A percentile compares a stretch with the other conserved stretches of the same genome.
Evolutionary conservation across 2,888 invertebrate species (phyloP).

Genomic region (Agonopterix heracliana): DNA sequence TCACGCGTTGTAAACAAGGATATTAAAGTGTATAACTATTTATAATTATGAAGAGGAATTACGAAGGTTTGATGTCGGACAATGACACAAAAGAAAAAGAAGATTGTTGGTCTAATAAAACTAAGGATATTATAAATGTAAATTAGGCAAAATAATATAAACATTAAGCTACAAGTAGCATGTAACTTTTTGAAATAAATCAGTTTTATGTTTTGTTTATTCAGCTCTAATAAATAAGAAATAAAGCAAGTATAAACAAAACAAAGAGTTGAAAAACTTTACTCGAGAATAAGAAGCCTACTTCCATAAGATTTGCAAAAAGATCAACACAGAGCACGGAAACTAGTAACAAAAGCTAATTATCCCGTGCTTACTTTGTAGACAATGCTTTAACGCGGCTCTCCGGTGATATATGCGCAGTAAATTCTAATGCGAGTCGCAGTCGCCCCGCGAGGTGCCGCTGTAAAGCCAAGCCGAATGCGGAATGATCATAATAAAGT

Average conservation of each 20-base stretch:
- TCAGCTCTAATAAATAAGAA: too few relatives aligned
- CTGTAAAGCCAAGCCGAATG: constrained; percentile 54
- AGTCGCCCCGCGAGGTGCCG: constrained; percentile 47
- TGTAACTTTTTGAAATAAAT: too few relatives aligned
- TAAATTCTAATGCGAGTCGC: constrained; percentile 60
- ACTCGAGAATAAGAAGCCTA: not conserved
- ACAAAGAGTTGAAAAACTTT: too few relatives aligned
- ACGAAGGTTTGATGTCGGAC: too few relatives aligned
- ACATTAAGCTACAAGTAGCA: not conserved
- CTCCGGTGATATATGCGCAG: constrained; percentile 58
- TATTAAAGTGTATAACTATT: constrained; percentile 5
- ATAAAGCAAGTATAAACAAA: too few relatives aligned
- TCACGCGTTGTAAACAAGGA: constrained; percentile 47
- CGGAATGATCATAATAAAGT: constrained; percentile 71
- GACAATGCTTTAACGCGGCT: constrained; percentile 50
- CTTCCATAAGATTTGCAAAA: constrained; percentile 1
- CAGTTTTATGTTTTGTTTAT: too few relatives aligned
- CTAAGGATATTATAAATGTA: too few relatives aligned
- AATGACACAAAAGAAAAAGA: too few relatives aligned
- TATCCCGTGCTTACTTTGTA: constrained; percentile 45
- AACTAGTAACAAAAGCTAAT: constrained; percentile 49
- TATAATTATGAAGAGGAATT: not conserved
- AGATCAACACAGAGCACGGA: constrained; percentile 18
- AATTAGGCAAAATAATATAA: too few relatives aligned
- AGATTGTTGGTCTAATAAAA: too few relatives aligned